Evolutionary conservation across 37 sponge, comb jelly and placozoan species (phyloP).

Genomic region (Chondrilla cf. caribensis): DNA sequence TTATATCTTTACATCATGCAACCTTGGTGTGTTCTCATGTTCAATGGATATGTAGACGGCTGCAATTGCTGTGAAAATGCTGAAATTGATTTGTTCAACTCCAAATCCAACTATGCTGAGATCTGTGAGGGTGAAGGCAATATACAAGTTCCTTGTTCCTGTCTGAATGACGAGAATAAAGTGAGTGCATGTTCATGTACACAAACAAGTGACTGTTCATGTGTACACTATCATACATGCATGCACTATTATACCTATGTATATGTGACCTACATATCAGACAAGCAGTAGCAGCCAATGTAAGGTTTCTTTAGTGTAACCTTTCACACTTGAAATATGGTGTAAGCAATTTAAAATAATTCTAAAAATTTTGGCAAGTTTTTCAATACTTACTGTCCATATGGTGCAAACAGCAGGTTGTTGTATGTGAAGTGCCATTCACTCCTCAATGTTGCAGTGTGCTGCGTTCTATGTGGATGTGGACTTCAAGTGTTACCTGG

Average conservation of each 20-base stretch:
- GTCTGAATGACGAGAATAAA: not conserved
- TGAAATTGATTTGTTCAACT: not conserved
- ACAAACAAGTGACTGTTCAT: too few relatives aligned
- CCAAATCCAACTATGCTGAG: not conserved
- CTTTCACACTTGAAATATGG: too few relatives aligned
- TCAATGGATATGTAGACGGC: not conserved
- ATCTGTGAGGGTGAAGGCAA: not conserved
- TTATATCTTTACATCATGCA: too few relatives aligned
- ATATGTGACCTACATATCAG: too few relatives aligned
- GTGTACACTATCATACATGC: too few relatives aligned
- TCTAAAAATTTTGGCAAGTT: not conserved
- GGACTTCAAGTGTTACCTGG: not conserved
- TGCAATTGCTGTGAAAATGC: conserved; percentile 4
- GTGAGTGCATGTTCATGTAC: not conserved
- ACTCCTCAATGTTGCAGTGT: too few relatives aligned
- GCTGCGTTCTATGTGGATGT: too few relatives aligned
- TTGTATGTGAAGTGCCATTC: not conserved
- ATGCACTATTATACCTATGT: not conserved
- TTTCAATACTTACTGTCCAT: too few relatives aligned
- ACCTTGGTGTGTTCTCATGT: too few relatives aligned
- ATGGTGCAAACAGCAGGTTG: not conserved
- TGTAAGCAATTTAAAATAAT: too few relatives aligned
- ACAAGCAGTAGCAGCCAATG: too few relatives aligned
- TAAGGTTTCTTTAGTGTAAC: not conserved
- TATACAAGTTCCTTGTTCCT: not conserved